Evolutionary conservation across 2,888 invertebrate genomes (phyloP).

Genomic region (Cinara cedri): DNA sequence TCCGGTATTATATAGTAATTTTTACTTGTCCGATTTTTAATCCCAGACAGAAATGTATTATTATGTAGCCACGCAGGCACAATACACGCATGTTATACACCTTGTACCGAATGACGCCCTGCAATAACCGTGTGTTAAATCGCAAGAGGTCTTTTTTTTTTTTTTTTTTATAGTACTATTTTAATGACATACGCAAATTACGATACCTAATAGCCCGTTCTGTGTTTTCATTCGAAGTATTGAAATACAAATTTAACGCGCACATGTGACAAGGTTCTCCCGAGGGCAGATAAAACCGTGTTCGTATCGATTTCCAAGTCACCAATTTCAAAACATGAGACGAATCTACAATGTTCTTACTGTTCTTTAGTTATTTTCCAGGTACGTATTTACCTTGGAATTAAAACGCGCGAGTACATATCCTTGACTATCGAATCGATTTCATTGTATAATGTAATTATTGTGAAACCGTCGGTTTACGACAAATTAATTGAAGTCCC

Average conservation of each 20-base stretch:
- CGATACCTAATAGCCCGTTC: too few species aligned
- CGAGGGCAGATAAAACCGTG: conserved; percentile 2
- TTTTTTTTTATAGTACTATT: too few species aligned
- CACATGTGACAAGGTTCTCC: neutral
- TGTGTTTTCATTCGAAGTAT: neutral
- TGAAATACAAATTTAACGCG: neutral
- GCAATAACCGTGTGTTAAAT: too few species aligned
- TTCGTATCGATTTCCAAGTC: conserved; percentile 1
- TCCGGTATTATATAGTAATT: too few species aligned
- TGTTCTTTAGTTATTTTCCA: neutral
- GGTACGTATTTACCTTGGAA: conserved; percentile 11
- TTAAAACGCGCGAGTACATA: neutral
- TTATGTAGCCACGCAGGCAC: too few species aligned
- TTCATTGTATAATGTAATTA: neutral
- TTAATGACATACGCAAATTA: too few species aligned
- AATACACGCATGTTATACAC: too few species aligned
- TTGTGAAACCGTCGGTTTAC: neutral
- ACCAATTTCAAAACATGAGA: conserved; percentile 20
- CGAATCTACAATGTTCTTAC: neutral
- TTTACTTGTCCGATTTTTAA: too few species aligned
- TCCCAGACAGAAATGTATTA: too few species aligned
- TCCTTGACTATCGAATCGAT: conserved; percentile 28
- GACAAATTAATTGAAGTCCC: neutral
- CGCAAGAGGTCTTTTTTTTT: too few species aligned
- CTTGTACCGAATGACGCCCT: too few species aligned